A percentile compares a stretch with the other conserved stretches of the same genome.
phyloP scores from a whole-genome alignment of 2,797 vertebrate species.

The Schizopygopsis malacanthus region DNA sequence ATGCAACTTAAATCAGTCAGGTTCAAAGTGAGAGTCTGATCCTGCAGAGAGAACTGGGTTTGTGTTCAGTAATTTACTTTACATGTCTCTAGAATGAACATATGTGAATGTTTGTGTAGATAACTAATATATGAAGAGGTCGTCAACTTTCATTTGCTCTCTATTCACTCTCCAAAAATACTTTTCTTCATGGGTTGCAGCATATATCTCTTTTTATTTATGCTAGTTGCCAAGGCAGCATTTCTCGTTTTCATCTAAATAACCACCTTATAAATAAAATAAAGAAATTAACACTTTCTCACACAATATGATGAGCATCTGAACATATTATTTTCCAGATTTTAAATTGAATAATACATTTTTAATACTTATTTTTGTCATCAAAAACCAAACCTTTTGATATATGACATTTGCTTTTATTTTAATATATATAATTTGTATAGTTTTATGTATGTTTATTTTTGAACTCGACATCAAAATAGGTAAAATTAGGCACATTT shows the following conservation, averaged over 20 bases:
- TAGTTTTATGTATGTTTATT: no score
- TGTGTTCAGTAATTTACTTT: not conserved
- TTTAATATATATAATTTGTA: no score
- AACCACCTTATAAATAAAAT: no score
- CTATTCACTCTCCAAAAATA: not conserved
- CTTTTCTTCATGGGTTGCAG: not conserved
- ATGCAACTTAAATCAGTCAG: slow-evolving; percentile 45
- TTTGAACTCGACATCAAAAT: no score
- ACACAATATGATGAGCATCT: no score
- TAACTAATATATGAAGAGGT: not conserved
- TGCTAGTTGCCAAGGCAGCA: not conserved
- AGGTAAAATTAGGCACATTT: no score
- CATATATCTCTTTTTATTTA: not conserved
- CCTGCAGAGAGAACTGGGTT: slow-evolving; percentile 14
- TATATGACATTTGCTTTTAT: no score
- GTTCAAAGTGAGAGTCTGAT: slow-evolving; percentile 14
- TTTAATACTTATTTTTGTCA: no score
- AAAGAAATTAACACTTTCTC: no score
- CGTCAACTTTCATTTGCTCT: not conserved
- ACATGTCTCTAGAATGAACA: not conserved
- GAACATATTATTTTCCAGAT: no score
- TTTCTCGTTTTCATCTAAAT: not conserved
- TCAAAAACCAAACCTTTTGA: no score
- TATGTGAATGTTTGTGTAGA: not conserved
- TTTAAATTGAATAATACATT: no score